Evolutionary conservation across 2,888 invertebrate species (phyloP).

Genomic region (Ormyrus labotus): DNA sequence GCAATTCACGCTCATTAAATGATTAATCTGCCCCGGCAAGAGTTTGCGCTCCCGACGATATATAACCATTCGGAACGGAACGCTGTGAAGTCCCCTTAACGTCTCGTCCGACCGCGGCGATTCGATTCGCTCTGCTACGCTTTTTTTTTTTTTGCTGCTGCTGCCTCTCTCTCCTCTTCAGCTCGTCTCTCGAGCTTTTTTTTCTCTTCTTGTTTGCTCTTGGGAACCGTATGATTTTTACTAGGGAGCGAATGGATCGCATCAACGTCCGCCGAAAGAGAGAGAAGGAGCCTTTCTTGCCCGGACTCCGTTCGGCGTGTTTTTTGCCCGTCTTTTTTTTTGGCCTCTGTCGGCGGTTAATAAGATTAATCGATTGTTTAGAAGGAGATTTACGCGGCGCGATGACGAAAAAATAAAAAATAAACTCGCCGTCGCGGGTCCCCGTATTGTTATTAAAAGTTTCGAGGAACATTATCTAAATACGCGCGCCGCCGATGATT

Average conservation of each 20-base stretch:
- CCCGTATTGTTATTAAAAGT: too few species aligned
- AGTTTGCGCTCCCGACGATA: too few species aligned
- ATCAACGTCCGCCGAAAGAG: neutral
- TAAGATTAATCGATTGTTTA: slow-evolving; percentile 37
- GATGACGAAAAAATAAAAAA: too few species aligned
- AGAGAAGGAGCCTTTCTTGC: slow-evolving; percentile 1
- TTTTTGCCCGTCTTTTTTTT: neutral
- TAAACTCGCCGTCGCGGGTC: too few species aligned
- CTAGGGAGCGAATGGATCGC: slow-evolving; percentile 24
- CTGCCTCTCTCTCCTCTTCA: too few species aligned
- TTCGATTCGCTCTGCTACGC: slow-evolving; percentile 28
- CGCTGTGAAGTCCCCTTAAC: slow-evolving; percentile 28
- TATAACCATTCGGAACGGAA: too few species aligned
- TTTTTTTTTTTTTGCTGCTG: neutral
- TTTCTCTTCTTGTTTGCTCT: slow-evolving; percentile 39
- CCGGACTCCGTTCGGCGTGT: neutral
- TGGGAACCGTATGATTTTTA: slow-evolving; percentile 46
- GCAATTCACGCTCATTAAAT: too few species aligned
- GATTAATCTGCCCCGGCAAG: too few species aligned
- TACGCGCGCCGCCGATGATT: too few species aligned
- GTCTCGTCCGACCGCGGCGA: slow-evolving; percentile 2
- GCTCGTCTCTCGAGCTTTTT: neutral
- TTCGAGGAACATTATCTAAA: too few species aligned
- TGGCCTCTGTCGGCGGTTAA: neutral
- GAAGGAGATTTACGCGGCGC: neutral